Base-by-base conservation (phyloP, 2,888 invertebrate species). In the Lithophane semibrunnea region DNA sequence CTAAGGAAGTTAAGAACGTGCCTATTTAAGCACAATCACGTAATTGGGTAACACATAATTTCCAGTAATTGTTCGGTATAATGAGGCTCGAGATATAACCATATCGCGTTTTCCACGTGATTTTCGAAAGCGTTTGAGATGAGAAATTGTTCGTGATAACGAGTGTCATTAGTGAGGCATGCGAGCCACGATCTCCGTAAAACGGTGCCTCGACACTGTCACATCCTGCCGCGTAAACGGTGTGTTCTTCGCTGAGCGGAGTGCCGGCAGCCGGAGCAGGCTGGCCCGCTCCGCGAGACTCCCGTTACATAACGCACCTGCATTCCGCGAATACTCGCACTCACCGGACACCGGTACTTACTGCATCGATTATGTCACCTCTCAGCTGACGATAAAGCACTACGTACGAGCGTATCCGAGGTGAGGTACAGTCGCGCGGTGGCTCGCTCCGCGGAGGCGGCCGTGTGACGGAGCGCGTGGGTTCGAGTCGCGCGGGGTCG, bases 281-380 rank as follows among this genome's bases (percentile, higher is more conserved):
- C 75, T 58, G 73, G 10, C 73, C 64, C 70, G 73, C 70, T 68
- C 42, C 69, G 61, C 69, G 71, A 56, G 61, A 75, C 74, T 84
- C 84, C 84, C 84, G 84, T 84, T 84, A 84, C 74, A 84, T 84
- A 84, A 84, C 94, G 88, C 93, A 94, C 93, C 93, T 94, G 94
- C 93, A 94, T 93, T 91, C 93, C 92, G 89, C 90, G 89, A 90
- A 90, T 91, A 89, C 86, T 91, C 85, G 89, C 92, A 93, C 93
- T 93, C 92, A 92, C 91, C 92, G 89, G 90, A 91, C 93, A 94
- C 94, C 93, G 94, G 94, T 95, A 95, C 94, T 95, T 95, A 95
- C 95, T 96, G 95, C 95, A 94, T 95, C 93, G 95, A 95, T 95
- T 96, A 95, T 95, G 94, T 95, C 95, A 95, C 95, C 92, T 94